phyloP scores from a whole-genome alignment of 2,113 vertebrate genomes.

The Cynopterus brachyotis region DNA sequence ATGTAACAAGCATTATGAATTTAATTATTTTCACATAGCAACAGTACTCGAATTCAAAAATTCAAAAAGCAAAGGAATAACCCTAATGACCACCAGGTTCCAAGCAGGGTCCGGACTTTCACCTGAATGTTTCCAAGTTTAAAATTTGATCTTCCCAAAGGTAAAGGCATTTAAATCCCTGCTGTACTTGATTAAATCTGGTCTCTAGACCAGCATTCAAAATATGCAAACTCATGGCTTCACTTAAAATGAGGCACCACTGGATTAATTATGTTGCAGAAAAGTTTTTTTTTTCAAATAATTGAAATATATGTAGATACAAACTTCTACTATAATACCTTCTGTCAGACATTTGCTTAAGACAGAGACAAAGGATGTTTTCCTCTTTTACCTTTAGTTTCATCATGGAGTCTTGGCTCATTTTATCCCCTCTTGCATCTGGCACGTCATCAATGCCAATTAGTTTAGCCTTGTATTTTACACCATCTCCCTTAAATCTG shows the following conservation, averaged over 20 bases:
- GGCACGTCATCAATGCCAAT: slow-evolving; percentile 96
- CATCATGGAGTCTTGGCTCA: slow-evolving; percentile 99
- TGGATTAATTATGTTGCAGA: neutral
- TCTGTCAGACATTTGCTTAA: neutral
- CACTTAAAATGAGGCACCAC: neutral
- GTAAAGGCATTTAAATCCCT: neutral
- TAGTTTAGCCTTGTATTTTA: slow-evolving; percentile 96
- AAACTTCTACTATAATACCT: neutral
- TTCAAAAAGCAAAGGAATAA: neutral
- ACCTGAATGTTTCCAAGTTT: neutral
- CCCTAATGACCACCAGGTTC: neutral
- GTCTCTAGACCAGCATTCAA: neutral
- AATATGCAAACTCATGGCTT: neutral
- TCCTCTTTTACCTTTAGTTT: slow-evolving; percentile 92
- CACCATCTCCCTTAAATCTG: slow-evolving; percentile 95
- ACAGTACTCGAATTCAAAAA: neutral
- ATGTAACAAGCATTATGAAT: neutral
- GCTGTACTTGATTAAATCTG: neutral
- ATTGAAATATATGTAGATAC: neutral
- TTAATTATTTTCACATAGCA: neutral
- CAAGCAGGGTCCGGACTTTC: neutral
- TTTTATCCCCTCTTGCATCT: slow-evolving; percentile 95
- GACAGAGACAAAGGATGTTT: neutral
- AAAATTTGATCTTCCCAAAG: neutral
- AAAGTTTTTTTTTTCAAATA: neutral